Evolutionary conservation across 1,140 invertebrate species (phyloP).

Genomic region (Lasaia peninsularis): DNA sequence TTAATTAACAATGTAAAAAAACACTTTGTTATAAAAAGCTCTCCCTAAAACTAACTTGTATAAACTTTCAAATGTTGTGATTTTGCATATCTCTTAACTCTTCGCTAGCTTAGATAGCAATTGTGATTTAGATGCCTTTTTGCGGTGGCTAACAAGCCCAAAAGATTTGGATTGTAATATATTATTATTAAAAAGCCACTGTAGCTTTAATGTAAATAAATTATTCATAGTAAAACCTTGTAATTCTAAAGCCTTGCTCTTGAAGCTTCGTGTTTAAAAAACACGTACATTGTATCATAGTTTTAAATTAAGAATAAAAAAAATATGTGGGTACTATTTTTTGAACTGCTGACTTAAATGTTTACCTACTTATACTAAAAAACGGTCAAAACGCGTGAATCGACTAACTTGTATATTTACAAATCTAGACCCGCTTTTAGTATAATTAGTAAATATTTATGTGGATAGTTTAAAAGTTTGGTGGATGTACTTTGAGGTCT

Average conservation of each 20-base stretch:
- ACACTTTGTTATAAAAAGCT: slow-evolving; percentile 17
- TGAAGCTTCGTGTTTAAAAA: neutral
- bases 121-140: slow-evolving; percentile 72
- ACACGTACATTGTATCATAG: neutral
- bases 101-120: slow-evolving; percentile 57
- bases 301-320: neutral
- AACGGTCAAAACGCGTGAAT: no score
- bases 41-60: neutral
- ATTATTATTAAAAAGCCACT: slow-evolving; percentile 39
- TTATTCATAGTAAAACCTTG: neutral
- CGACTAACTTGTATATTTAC: no score
- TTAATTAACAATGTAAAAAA: neutral
- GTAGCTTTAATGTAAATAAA: slow-evolving; percentile 34
- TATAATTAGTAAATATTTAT: no score
- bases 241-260: neutral
- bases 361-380: no score
- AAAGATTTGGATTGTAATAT: slow-evolving; percentile 21
- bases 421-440: no score
- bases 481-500: no score
- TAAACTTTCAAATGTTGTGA: slow-evolving; percentile 52
- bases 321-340: no score
- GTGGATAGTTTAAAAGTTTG: no score
- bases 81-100: slow-evolving; percentile 63
- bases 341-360: neutral
- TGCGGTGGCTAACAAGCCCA: slow-evolving; percentile 42